Evolutionary conservation across 2,113 vertebrate genomes (phyloP), one percentile per base, ranked within the genome.

Genomic region (Muscicapa adusta): DNA sequence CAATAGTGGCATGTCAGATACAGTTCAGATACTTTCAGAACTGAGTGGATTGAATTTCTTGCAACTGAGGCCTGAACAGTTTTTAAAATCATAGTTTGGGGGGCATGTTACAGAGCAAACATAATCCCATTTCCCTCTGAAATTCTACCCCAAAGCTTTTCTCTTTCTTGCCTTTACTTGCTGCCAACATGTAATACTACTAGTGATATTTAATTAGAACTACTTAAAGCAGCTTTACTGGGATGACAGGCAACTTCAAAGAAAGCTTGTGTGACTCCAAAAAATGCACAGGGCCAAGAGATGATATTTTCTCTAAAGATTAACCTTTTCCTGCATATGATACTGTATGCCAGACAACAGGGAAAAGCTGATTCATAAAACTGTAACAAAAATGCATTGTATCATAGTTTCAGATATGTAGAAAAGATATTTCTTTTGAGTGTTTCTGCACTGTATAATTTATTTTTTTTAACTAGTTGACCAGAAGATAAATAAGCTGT

Each of bases 201-300:
- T 81, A 48, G 50, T 47, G 75, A 84, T 93, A 92, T 89, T 95
- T 96, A 96, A 96, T 95, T 93, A 94, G 65, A 94, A 65, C 43
- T 80, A 60, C 67, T 93, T 91, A 95, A 94, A 88, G 68, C 75
- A 96, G 67, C 77, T 93, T 95, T 93, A n/a, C 86, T 92, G 74
- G 83, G 78, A 91, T 92, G 53, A 93, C 74, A 88, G 54, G 77
- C 45, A 82, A 45, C 88, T 92, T 94, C 89, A 97, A 70, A 93
- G 83, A 92, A 92, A 92, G 58, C 83, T 89, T 93, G 54, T 79
- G 54, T 85, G 86, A 81, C 75, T 80, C 74, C 57, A 76, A 66
- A 65, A 88, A 93, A 92, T 36, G 57, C 53, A 86, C 10, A 66
- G 54, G 88, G 43, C 48, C 5, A 7, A 84, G 47, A 61, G 43